These are phyloP conservation scores for Arbacia lixula DNA, from an alignment of 53 echinoderm and acorn worm genomes.

Conservation along the genomic window DNA sequence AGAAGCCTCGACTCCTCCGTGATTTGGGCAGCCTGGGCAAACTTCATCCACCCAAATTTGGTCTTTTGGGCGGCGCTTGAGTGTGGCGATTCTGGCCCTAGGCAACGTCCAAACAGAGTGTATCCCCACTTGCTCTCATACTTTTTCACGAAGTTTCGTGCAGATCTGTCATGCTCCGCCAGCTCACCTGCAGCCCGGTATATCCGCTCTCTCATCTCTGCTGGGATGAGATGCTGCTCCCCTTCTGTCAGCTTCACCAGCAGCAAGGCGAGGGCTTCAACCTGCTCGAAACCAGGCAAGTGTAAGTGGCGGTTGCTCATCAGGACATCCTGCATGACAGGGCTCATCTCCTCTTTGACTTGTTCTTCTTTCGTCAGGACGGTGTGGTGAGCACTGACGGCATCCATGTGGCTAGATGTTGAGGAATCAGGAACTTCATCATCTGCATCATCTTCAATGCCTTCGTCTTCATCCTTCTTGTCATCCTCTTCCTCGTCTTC, in stretches of 20 bases:
- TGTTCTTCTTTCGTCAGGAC: slow-evolving; percentile 36
- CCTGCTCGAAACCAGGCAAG: slow-evolving; percentile 66
- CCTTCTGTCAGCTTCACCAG: slow-evolving; percentile 18
- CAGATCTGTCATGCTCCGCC: slow-evolving; percentile 64
- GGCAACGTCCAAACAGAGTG: slow-evolving; percentile 68
- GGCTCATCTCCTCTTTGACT: slow-evolving; percentile 56
- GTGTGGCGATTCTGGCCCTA: slow-evolving; percentile 44
- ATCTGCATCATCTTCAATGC: background rate
- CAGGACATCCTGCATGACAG: slow-evolving; percentile 57
- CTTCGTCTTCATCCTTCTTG: slow-evolving; percentile 9
- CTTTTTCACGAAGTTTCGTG: slow-evolving; percentile 38
- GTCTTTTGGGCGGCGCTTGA: slow-evolving; percentile 68
- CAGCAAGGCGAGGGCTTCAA: slow-evolving; percentile 59
- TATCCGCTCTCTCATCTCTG: slow-evolving; percentile 13
- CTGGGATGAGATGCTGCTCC: slow-evolving; percentile 41
- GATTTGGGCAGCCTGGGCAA: slow-evolving; percentile 54
- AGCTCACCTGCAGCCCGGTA: slow-evolving; percentile 40
- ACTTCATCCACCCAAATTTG: slow-evolving; percentile 71
- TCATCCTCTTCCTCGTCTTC: slow-evolving; percentile 12
- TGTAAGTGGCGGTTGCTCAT: slow-evolving; percentile 48
- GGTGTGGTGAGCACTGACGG: slow-evolving; percentile 37
- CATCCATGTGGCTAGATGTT: background rate
- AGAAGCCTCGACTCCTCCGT: slow-evolving; percentile 52
- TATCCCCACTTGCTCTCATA: slow-evolving; percentile 63
- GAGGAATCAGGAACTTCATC: background rate